These are phyloP conservation scores for Aurelia sp. DNA, from an alignment of 30 jellyfish, hydroid and myxozoan genomes.

Conservation along the genomic window DNA sequence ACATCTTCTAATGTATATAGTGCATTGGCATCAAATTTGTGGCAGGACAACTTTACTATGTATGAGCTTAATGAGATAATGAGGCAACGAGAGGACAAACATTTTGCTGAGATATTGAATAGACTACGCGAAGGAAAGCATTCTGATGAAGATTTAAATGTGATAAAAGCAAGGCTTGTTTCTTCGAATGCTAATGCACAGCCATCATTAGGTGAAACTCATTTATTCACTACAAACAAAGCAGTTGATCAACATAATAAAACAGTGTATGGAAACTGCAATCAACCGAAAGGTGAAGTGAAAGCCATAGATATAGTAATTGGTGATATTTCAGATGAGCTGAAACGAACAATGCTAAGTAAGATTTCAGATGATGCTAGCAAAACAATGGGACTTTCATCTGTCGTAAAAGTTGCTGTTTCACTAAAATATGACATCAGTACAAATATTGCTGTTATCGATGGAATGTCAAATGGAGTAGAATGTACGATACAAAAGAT, in stretches of 20 bases:
- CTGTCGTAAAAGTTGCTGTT: neutral
- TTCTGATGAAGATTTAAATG: neutral
- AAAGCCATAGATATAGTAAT: neutral
- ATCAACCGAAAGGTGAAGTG: neutral
- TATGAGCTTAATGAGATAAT: too few relatives aligned
- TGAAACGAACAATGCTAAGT: neutral
- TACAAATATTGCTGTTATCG: slow-evolving; percentile 3
- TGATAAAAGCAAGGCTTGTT: neutral
- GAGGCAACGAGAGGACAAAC: neutral
- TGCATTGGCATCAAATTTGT: neutral
- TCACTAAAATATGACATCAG: slow-evolving; percentile 7
- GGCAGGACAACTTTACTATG: slow-evolving; percentile 7
- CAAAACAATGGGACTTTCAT: slow-evolving; percentile 14
- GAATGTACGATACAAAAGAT: slow-evolving; percentile 26
- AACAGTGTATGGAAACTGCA: neutral
- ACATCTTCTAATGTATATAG: neutral
- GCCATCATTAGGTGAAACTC: neutral
- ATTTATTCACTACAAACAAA: slow-evolving; percentile 17
- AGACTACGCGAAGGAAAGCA: slow-evolving; percentile 16
- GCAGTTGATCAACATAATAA: slow-evolving; percentile 7
- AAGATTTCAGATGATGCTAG: slow-evolving; percentile 14
- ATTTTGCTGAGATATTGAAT: slow-evolving; percentile 6
- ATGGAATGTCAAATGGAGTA: slow-evolving; percentile 46
- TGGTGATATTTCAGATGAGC: slow-evolving; percentile 1
- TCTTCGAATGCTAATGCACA: neutral